A percentile compares a stretch with the other conserved stretches of the same genome.
These are phyloP conservation scores for Pediacus dermestoides DNA, from an alignment of 2,888 invertebrate species.

Conservation along the genomic window DNA sequence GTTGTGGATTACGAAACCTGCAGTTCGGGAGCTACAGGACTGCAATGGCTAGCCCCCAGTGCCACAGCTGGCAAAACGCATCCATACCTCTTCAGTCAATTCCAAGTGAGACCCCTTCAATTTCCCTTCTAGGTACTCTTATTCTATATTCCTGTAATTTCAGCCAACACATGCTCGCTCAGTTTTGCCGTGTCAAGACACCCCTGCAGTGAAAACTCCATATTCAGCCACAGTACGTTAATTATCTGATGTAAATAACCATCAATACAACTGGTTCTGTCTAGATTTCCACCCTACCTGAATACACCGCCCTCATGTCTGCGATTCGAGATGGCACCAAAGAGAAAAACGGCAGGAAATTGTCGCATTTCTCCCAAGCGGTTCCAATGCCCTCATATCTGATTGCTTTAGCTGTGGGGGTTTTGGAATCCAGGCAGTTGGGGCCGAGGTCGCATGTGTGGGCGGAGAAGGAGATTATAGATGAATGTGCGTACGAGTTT, in stretches of 20 bases:
- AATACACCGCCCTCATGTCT: slow-evolving; percentile 84
- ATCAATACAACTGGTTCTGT: slow-evolving; percentile 12
- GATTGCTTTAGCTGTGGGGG: slow-evolving; percentile 85
- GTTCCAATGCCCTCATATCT: slow-evolving; percentile 88
- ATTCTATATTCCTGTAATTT: no score
- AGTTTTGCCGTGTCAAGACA: slow-evolving; percentile 88
- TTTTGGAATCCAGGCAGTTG: slow-evolving; percentile 67
- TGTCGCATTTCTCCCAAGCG: slow-evolving; percentile 65
- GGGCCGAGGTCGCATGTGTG: slow-evolving; percentile 84
- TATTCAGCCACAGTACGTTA: slow-evolving; percentile 57
- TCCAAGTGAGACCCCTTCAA: slow-evolving; percentile 57
- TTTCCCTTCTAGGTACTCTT: slow-evolving; percentile 13
- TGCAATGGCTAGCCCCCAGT: slow-evolving; percentile 84
- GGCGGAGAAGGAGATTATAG: slow-evolving; percentile 83
- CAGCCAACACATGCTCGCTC: slow-evolving; percentile 87
- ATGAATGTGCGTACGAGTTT: slow-evolving; percentile 84
- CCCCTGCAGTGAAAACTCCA: slow-evolving; percentile 83
- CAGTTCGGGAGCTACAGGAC: slow-evolving; percentile 72
- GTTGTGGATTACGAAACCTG: slow-evolving; percentile 73
- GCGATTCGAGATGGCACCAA: slow-evolving; percentile 61
- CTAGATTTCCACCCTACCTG: slow-evolving; percentile 67
- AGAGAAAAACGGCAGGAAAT: slow-evolving; percentile 46
- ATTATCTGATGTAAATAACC: slow-evolving; percentile 1
- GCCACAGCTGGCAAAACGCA: slow-evolving; percentile 85
- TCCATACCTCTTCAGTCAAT: slow-evolving; percentile 84